A percentile compares a stretch with the other conserved stretches of the same genome.
Evolutionary conservation across 2,797 vertebrate species (phyloP).

Genomic region (Gymnocypris eckloni): DNA sequence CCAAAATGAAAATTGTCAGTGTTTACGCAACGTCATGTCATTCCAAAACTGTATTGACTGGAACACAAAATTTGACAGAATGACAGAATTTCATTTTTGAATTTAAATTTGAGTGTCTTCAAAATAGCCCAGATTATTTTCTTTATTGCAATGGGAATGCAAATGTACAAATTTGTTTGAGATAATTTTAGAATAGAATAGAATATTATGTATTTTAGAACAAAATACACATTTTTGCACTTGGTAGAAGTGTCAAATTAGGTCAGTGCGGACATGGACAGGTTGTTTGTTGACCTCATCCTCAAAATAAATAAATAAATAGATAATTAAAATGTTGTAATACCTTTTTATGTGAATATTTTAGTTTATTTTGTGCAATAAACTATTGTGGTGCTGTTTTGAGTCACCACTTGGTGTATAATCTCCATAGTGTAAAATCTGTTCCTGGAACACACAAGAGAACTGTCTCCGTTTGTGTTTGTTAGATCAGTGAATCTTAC

Average conservation of each 20-base stretch:
- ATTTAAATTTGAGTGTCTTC: neutral
- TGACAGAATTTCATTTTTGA: neutral
- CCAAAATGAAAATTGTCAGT: neutral
- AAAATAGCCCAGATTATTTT: neutral
- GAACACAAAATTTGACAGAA: neutral
- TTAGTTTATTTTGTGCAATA: neutral
- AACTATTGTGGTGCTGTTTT: neutral
- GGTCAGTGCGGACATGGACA: neutral
- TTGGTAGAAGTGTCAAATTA: conserved; percentile 8
- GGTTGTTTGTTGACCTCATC: neutral
- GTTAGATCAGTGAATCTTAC: neutral
- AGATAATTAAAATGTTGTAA: neutral
- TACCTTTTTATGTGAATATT: neutral
- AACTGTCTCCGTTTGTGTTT: conserved; percentile 3
- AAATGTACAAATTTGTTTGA: neutral
- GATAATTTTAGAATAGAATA: neutral
- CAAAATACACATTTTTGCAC: neutral
- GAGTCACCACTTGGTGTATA: neutral
- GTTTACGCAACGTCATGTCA: neutral
- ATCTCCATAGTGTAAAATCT: neutral
- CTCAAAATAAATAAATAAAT: neutral
- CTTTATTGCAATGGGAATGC: neutral
- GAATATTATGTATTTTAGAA: neutral
- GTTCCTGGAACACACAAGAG: neutral
- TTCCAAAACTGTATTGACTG: neutral